These are phyloP conservation scores for Paracyclopina nana DNA, from an alignment of 1,140 invertebrate species.

Conservation along the genomic window DNA sequence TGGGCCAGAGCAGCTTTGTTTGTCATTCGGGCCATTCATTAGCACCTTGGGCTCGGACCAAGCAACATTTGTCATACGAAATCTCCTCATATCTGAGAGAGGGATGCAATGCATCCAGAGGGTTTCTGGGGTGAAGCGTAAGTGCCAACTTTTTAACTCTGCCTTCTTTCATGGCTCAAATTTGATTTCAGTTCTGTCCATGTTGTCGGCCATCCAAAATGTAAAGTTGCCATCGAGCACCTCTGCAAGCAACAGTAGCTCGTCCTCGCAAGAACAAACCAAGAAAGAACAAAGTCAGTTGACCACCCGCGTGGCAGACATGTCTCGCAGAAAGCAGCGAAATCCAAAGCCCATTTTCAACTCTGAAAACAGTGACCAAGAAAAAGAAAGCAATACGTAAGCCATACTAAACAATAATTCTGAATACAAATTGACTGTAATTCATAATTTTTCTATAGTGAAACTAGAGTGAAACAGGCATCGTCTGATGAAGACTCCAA, in stretches of 20 bases:
- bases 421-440: background rate
- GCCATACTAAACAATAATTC: background rate
- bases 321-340: constrained; percentile 9
- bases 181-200: constrained; percentile 13
- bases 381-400: background rate
- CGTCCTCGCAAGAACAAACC: background rate
- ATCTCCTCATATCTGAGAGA: too few relatives aligned
- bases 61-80: too few relatives aligned
- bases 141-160: too few relatives aligned
- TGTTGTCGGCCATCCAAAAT: constrained; percentile 12
- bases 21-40: too few relatives aligned
- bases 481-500: background rate
- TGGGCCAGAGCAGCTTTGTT: too few relatives aligned
- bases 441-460: background rate
- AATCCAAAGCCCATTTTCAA: constrained; percentile 9
- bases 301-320: background rate
- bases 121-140: too few relatives aligned
- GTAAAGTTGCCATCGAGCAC: constrained; percentile 3
- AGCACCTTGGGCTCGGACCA: too few relatives aligned
- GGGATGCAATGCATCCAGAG: too few relatives aligned
- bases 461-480: background rate
- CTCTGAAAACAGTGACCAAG: background rate
- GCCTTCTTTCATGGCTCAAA: too few relatives aligned
- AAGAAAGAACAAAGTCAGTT: background rate
- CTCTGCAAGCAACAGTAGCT: background rate